Evolutionary conservation across 1,140 invertebrate genomes (phyloP), one percentile per base, ranked within the genome.

Genomic region (Drosophila gunungcola): DNA sequence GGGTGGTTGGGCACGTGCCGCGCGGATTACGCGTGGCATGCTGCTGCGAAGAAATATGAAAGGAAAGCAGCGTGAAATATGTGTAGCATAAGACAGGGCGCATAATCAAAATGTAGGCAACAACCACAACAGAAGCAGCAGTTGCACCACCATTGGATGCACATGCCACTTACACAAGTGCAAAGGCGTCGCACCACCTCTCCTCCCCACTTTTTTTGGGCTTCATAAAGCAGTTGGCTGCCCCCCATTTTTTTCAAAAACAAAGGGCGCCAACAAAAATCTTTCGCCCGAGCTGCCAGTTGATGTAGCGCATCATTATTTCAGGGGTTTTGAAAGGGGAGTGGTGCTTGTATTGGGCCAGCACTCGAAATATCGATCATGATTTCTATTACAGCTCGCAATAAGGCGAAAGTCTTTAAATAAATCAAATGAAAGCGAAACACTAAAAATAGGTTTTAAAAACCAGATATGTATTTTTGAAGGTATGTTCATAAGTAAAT

Each of bases 41-140:
- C 43, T 64, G 70, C 75, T 61, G 58, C 39, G 55, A 63, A 43
- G 46, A 72, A 72, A 67, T 65, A 73, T 60, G 73, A 64, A 72
- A 78, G 76, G 68, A 57, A 82, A 82, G 67, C 70, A 65, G 84
- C 79, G 46, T 89, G 82, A 86, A 84, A 89, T 68, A 90, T 89
- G 85, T 89, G 80, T 70, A 78, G 85, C 84, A 89, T 80, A 89
- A 84, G 85, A 90, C 84, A 84, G 69, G 84, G 84, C 84, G 84
- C 84, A 89, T 89, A 88, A 88, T 89, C 83, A 88, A 89, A 84
- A 89, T 49, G 77, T 78, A 76, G 76, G 79, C 75, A 78, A 76
- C 48, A 57, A 63, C 56, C 48, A 34, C 56, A 58, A 34, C 46
- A 16, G n/a, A 34, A 45, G 7, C 32, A 39, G 10, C 49, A 39